phyloP scores from a whole-genome alignment of 2,888 invertebrate species.

The Drosophila seclusa region DNA sequence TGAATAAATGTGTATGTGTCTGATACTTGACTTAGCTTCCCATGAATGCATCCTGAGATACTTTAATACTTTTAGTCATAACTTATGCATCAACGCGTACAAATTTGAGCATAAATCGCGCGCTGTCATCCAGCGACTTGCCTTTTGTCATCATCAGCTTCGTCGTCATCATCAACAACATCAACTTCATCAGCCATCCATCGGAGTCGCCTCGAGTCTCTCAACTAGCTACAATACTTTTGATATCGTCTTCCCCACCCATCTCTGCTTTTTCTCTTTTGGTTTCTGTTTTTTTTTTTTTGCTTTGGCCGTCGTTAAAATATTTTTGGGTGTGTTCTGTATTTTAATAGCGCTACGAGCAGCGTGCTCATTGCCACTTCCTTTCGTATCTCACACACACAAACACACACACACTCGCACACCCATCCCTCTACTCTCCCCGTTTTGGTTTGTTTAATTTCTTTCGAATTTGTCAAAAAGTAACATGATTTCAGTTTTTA shows the following conservation, averaged over 20 bases:
- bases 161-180: slow-evolving; percentile 10
- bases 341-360: slow-evolving; percentile 74
- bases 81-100: slow-evolving; percentile 80
- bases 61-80: slow-evolving; percentile 50
- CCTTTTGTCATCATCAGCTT: slow-evolving; percentile 46
- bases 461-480: slow-evolving; percentile 76
- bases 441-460: slow-evolving; percentile 66
- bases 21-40: slow-evolving; percentile 22
- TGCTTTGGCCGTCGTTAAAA: slow-evolving; percentile 69
- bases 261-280: slow-evolving; percentile 18
- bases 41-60: slow-evolving; percentile 64
- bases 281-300: slow-evolving; percentile 11
- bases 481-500: slow-evolving; percentile 76
- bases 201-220: slow-evolving; percentile 35
- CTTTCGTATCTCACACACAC: slow-evolving; percentile 61
- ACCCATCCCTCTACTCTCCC: slow-evolving; percentile 2
- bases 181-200: slow-evolving; percentile 29
- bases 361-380: slow-evolving; percentile 72
- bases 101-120: slow-evolving; percentile 77
- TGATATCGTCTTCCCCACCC: slow-evolving; percentile 30
- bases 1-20: slow-evolving; percentile 29
- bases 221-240: slow-evolving; percentile 50
- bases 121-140: slow-evolving; percentile 62
- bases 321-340: slow-evolving; percentile 81
- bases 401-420: slow-evolving; percentile 14